Evolutionary conservation across 2,797 vertebrate genomes (phyloP), one percentile per base, ranked within the genome.

Genomic region (Orestias chungarensis): DNA sequence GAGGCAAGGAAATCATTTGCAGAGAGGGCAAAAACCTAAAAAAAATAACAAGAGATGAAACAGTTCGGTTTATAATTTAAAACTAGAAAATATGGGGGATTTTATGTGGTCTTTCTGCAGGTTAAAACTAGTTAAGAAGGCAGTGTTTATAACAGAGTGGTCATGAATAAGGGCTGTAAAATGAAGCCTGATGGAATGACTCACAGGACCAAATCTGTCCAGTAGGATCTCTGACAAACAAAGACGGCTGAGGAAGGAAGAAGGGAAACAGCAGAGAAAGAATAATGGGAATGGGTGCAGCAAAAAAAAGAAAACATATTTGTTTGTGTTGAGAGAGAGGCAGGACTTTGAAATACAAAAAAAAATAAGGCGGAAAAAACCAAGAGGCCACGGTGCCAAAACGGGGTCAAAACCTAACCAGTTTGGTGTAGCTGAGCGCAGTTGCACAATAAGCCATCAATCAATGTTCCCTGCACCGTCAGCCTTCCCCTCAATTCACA

Each of bases 371-470:
- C 25, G 23, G 38, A 61, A 50, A 71, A 74, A 86, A 87, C 81
- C 59, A 79, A 82, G 80, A 75, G 80, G 84, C 83, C 84, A 81
- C 40, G 1, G 75, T 86, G 89, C 87, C 88, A 92, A 90, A 89
- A 86, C 79, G 76, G 87, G 92, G 92, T 92, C 92, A 87, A 80
- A 89, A 94, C 92, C 91, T 92, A 91, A 93, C 93, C 92, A 89
- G 93, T 93, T 93, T 84, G 65, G 90, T 94, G 92, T 91, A 89
- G 92, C 90, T 82, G 76, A 88, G 89, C 93, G 90, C 77, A 74
- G 91, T 91, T 93, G 87, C 89, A 94, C 94, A 93, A 94, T 94
- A 93, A 92, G 89, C 93, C 87, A 94, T 95, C 93, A 93, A 94
- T 95, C 94, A 94, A 86, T 83, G 82, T 88, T 89, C 84, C 87